Evolutionary conservation across 2,113 vertebrate species (phyloP).

Genomic region (Cygnus buccinator): DNA sequence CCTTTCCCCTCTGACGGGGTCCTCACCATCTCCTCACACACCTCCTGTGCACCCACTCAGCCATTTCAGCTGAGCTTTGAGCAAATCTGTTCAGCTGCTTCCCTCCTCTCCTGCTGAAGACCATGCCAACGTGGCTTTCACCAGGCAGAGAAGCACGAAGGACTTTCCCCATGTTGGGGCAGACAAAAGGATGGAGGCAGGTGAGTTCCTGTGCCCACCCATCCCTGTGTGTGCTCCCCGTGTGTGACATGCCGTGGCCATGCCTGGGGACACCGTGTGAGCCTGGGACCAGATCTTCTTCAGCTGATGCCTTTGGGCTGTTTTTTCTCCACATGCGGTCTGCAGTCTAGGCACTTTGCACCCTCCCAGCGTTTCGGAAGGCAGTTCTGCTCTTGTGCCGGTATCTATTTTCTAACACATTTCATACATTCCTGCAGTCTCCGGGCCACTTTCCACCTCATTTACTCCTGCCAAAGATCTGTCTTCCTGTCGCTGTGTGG

Average conservation of each 20-base stretch:
- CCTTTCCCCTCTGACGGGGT: neutral
- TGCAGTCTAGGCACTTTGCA: neutral
- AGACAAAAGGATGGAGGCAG: neutral
- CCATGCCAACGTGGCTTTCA: neutral
- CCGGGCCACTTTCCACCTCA: neutral
- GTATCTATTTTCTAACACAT: neutral
- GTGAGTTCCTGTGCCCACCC: neutral
- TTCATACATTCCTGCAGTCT: neutral
- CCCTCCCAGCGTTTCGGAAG: neutral
- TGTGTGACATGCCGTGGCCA: neutral
- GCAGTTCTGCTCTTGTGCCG: neutral
- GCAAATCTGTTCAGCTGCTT: neutral
- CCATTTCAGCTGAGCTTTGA: neutral
- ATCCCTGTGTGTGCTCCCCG: neutral
- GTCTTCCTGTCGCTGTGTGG: neutral
- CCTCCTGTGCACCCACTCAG: neutral
- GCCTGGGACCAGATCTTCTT: neutral
- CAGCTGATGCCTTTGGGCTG: fast-evolving
- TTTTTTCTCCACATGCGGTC: neutral
- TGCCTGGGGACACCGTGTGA: neutral
- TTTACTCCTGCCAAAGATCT: neutral
- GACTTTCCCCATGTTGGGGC: neutral
- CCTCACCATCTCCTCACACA: neutral
- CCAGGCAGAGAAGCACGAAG: fast-evolving
- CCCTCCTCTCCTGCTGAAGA: neutral